These are phyloP conservation scores for Congeria kusceri DNA, from an alignment of 2,888 invertebrate species.

Conservation along the genomic window DNA sequence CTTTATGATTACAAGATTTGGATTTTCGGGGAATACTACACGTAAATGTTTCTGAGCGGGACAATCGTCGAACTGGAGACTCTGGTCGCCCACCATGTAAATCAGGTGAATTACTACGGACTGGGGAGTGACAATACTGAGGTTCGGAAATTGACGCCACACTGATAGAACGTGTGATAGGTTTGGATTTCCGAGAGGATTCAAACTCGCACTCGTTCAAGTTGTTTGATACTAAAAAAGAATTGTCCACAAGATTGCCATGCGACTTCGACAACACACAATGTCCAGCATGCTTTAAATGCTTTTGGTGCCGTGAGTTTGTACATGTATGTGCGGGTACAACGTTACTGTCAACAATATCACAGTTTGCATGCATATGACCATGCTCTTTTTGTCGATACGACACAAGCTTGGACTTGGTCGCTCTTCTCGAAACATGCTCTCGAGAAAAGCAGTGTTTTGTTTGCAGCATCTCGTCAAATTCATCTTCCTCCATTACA, in stretches of 20 bases:
- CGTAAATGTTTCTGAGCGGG: slow-evolving; percentile 61
- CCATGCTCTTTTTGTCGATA: slow-evolving; percentile 55
- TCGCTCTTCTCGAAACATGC: slow-evolving; percentile 40
- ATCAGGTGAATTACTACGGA: slow-evolving; percentile 30
- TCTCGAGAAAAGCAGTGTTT: slow-evolving; percentile 46
- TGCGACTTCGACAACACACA: slow-evolving; percentile 51
- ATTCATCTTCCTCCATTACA: slow-evolving; percentile 43
- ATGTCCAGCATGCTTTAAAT: slow-evolving; percentile 42
- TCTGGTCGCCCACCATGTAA: slow-evolving; percentile 47
- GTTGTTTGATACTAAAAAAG: slow-evolving; percentile 24
- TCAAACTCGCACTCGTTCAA: slow-evolving; percentile 21
- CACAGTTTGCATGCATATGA: slow-evolving; percentile 35
- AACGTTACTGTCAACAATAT: slow-evolving; percentile 7
- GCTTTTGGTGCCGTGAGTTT: slow-evolving; percentile 24
- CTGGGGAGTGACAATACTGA: slow-evolving; percentile 38
- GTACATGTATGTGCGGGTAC: slow-evolving; percentile 22
- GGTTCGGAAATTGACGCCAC: slow-evolving; percentile 42
- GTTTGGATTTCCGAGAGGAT: slow-evolving; percentile 43
- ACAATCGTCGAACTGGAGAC: slow-evolving; percentile 54
- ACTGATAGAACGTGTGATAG: slow-evolving; percentile 43
- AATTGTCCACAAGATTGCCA: slow-evolving; percentile 47
- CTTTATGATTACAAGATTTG: slow-evolving; percentile 40
- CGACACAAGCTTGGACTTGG: slow-evolving; percentile 53
- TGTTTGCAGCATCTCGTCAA: neutral
- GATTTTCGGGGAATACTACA: slow-evolving; percentile 53